phyloP scores from a whole-genome alignment of 2,888 invertebrate genomes.

The Conchocele bisecta region DNA sequence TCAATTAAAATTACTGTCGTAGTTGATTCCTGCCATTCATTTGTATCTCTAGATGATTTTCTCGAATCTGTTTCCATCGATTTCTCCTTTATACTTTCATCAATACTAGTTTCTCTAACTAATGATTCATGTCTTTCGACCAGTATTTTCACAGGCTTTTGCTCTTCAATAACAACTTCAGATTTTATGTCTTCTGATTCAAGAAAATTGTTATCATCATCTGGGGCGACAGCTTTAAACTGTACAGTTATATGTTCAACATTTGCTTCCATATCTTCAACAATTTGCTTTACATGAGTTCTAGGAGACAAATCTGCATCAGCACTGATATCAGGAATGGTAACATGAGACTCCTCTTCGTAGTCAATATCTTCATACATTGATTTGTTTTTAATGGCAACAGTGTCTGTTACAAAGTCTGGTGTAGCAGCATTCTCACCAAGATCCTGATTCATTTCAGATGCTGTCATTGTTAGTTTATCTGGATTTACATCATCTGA shows the following conservation, averaged over 20 bases:
- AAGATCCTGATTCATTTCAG: too few species aligned
- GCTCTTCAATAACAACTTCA: slow-evolving; percentile 30
- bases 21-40: not conserved
- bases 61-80: not conserved
- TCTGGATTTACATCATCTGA: slow-evolving; percentile 29
- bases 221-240: too few species aligned
- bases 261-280: slow-evolving; percentile 62
- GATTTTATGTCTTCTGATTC: too few species aligned
- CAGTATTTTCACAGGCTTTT: slow-evolving; percentile 43
- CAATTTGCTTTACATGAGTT: slow-evolving; percentile 55
- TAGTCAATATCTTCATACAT: too few species aligned
- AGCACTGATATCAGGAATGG: slow-evolving; percentile 15
- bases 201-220: too few species aligned
- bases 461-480: slow-evolving; percentile 17
- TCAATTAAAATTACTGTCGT: slow-evolving; percentile 11
- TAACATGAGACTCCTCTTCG: too few species aligned
- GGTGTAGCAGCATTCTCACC: too few species aligned
- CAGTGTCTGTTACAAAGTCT: too few species aligned
- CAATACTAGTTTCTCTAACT: slow-evolving; percentile 44
- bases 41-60: not conserved
- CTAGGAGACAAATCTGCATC: slow-evolving; percentile 41
- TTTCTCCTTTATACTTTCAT: slow-evolving; percentile 24
- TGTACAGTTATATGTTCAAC: slow-evolving; percentile 59
- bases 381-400: too few species aligned
- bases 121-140: slow-evolving; percentile 51